These are phyloP conservation scores for Daktulosphaira vitifoliae DNA, from an alignment of 1,140 invertebrate genomes.

Conservation along the genomic window DNA sequence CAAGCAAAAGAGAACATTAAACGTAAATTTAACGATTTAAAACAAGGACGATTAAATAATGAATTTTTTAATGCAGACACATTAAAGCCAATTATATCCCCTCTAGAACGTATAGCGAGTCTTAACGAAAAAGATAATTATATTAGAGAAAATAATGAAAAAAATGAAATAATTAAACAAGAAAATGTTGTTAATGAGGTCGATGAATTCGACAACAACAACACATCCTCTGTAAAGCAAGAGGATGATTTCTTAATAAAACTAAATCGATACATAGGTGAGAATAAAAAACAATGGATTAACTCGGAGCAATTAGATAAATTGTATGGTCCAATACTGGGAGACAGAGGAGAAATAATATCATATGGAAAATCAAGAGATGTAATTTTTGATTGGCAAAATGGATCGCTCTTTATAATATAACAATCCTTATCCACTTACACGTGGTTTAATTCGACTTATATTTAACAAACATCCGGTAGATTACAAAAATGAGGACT, in stretches of 20 bases:
- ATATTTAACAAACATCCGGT: neutral
- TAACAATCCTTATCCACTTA: neutral
- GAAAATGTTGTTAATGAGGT: no score
- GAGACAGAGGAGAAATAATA: neutral
- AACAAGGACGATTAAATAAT: neutral
- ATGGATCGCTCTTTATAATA: neutral
- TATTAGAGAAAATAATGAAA: neutral
- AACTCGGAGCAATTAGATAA: neutral
- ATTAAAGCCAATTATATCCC: neutral
- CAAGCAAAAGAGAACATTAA: neutral
- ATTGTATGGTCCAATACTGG: neutral
- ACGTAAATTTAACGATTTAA: neutral
- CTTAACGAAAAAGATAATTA: neutral
- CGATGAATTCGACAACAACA: no score
- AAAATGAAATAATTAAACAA: no score
- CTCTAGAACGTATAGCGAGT: neutral
- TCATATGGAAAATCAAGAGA: neutral
- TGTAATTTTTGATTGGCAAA: neutral
- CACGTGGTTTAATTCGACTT: neutral
- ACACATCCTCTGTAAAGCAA: no score
- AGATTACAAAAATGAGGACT: neutral
- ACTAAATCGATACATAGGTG: no score
- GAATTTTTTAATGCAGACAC: neutral
- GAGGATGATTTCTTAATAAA: no score
- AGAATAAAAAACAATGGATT: neutral